phyloP scores from a whole-genome alignment of 2,113 vertebrate species.

The Chaetops frenatus region DNA sequence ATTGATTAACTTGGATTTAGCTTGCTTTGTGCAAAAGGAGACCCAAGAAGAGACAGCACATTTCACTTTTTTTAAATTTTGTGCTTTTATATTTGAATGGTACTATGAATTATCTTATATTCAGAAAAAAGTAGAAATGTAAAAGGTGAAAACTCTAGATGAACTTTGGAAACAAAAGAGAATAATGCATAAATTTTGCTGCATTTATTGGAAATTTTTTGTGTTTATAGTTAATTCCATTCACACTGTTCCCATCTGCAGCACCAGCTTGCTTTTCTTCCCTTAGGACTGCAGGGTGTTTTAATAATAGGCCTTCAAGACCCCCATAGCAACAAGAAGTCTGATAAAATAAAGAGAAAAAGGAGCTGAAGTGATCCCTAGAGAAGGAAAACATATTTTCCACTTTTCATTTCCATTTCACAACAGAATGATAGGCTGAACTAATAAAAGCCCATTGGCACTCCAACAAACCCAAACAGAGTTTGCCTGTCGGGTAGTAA shows the following conservation, averaged over 20 bases:
- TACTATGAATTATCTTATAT: neutral
- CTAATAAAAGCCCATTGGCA: slow-evolving; percentile 47
- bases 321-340: slow-evolving; percentile 37
- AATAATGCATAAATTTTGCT: neutral
- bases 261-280: slow-evolving; percentile 67
- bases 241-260: slow-evolving; percentile 59
- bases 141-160: neutral
- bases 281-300: slow-evolving; percentile 59
- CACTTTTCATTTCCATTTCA: slow-evolving; percentile 48
- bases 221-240: slow-evolving; percentile 18
- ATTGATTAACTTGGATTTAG: neutral
- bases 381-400: slow-evolving; percentile 63
- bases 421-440: slow-evolving; percentile 22
- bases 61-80: neutral
- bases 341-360: slow-evolving; percentile 58
- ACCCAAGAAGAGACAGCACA: neutral
- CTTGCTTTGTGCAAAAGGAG: neutral
- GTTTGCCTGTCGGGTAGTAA: slow-evolving; percentile 28
- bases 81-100: neutral
- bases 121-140: neutral
- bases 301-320: slow-evolving; percentile 63
- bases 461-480: slow-evolving; percentile 17
- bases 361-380: slow-evolving; percentile 28
- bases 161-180: neutral
- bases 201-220: neutral